Evolutionary conservation across 1,140 invertebrate species (phyloP).

Genomic region (Drosophila arizonae): DNA sequence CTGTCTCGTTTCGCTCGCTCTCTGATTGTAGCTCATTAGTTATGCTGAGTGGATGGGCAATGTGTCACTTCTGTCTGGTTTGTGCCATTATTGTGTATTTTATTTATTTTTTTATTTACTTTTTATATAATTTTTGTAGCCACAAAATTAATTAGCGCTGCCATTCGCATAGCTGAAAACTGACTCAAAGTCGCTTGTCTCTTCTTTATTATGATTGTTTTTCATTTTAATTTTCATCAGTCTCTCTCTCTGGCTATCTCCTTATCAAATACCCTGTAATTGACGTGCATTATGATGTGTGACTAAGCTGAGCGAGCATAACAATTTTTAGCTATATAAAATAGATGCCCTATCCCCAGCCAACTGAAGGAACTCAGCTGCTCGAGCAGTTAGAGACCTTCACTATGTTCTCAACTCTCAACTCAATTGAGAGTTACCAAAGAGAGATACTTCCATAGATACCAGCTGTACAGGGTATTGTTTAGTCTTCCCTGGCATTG

Average conservation of each 20-base stretch:
- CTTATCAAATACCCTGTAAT: constrained; percentile 1
- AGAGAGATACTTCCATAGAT: background rate
- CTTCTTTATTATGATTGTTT: constrained; percentile 10
- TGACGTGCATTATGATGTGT: background rate
- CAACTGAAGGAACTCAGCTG: too few species aligned
- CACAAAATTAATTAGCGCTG: constrained; percentile 60
- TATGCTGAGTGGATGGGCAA: constrained; percentile 45
- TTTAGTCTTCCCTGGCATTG: background rate
- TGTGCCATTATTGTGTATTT: constrained; percentile 46
- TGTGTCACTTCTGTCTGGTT: constrained; percentile 47
- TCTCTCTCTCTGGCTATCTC: background rate
- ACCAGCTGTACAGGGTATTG: constrained; percentile 2
- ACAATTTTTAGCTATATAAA: too few species aligned
- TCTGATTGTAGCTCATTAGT: constrained; percentile 32
- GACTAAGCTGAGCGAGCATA: too few species aligned
- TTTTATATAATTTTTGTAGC: constrained; percentile 56
- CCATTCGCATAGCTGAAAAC: constrained; percentile 47
- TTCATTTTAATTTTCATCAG: background rate
- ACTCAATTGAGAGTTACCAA: background rate
- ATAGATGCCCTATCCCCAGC: too few species aligned
- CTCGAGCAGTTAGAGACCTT: too few species aligned
- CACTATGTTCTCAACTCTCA: too few species aligned
- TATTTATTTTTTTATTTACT: constrained; percentile 58
- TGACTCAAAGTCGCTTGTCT: constrained; percentile 15
- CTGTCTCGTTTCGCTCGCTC: background rate